Base-by-base conservation (phyloP, 2,888 invertebrate genomes). In the Coelinius sp. region DNA sequence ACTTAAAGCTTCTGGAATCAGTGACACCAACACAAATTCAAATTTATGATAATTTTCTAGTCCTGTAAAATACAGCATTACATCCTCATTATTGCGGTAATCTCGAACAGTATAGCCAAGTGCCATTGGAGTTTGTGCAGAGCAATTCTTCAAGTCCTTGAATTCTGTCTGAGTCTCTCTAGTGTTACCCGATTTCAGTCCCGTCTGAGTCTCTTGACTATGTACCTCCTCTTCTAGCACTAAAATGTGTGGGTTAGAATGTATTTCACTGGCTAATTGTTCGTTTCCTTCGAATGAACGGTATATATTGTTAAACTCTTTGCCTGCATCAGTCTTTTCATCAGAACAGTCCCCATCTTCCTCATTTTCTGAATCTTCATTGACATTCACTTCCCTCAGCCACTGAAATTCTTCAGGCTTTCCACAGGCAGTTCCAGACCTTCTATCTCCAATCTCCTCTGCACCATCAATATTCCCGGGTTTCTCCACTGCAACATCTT, bases 31-130 rank as follows among this genome's bases (percentile, higher is more conserved):
- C n/a, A 76, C 74, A 14, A 74, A 38, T 27, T 25, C 17, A 53
- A 76, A 76, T 59, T 74, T 72, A 10, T 56, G 52, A 52, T 72
- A 76, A 20, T 41, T 71, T 63, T 71, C 70, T 12, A 76, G 41
- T 17, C 74, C 73, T 6, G 74, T 75, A 63, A 73, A 74, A 52
- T 70, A 76, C 56, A 24, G 56, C 14, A 76, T 56, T 0, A 35
- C 65, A 27, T 62, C 46, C 7, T 68, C 59, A 8, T 46, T 46
- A 2, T 46, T 20, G 2, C 20, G 17, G 1, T 2, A 17, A 17
- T 20, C 8, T 0, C 7, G 46, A 7, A 46, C 14, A 2, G 17
- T 20, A 17, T 46, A 46, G 2, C 20, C 46, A 1, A 46, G 8
- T 3, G 46, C n/a, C 17, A 17, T 20, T 20, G 7, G 1, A 7